A percentile compares a stretch with the other conserved stretches of the same genome.
phyloP scores from a whole-genome alignment of 2,797 vertebrate genomes.

The Anabacerthia variegaticeps region DNA sequence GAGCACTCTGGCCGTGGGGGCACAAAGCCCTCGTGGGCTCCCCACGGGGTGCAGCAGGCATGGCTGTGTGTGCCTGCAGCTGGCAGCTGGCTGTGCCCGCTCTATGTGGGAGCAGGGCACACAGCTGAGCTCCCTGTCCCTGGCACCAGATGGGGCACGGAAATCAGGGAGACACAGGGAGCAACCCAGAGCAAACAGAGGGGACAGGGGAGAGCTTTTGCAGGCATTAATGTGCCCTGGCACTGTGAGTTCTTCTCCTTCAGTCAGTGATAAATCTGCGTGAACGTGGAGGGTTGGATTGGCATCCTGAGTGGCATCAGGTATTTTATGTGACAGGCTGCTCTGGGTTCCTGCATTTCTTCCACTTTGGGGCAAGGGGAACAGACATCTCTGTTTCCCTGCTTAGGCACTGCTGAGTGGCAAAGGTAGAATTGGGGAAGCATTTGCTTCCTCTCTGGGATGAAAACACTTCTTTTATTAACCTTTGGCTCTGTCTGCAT shows the following conservation, averaged over 20 bases:
- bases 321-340: neutral
- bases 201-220: neutral
- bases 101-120: slow-evolving; percentile 12
- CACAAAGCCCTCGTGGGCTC: neutral
- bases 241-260: neutral
- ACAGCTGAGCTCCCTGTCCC: slow-evolving; percentile 12
- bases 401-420: neutral
- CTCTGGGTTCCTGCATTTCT: neutral
- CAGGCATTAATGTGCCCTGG: neutral
- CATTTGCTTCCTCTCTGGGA: neutral
- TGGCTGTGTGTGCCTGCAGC: neutral
- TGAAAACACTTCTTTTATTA: neutral
- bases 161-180: neutral
- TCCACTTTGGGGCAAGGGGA: neutral
- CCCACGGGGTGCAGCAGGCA: neutral
- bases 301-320: neutral
- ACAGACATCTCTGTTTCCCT: neutral
- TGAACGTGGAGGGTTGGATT: neutral
- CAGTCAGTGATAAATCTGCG: neutral
- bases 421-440: neutral
- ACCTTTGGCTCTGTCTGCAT: neutral
- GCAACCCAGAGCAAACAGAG: neutral
- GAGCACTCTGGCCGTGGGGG: neutral
- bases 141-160: slow-evolving; percentile 51
- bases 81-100: neutral